Evolutionary conservation across 2,113 vertebrate species (phyloP), one percentile per base, ranked within the genome.

Genomic region (Terrapene triunguis): DNA sequence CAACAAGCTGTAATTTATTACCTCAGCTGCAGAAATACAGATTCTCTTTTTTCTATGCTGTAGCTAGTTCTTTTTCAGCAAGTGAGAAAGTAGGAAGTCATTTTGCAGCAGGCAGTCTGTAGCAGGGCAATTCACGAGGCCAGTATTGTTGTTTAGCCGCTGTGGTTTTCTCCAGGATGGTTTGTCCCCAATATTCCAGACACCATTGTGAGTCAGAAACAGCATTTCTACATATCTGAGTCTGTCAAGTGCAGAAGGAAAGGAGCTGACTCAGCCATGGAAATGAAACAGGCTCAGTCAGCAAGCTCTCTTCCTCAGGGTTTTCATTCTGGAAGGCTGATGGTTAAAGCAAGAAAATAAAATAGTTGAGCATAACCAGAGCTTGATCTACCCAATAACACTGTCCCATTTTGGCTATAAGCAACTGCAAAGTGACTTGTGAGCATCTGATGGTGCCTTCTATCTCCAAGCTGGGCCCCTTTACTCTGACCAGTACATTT

Each of bases 21-120:
- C 81, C 83, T 76, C 74, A 87, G 89, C 87, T 93, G 92, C 93
- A 97, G 89, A 88, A 86, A 29, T 35, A 53, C 53, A 65, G 69
- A 32, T 55, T 94, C 21, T 44, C 57, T 82, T 69, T 82, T 89
- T 80, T 51, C 1, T 3, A 17, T 42, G 78, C 59, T 76, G 42
- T 32, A 54, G 72, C 84, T 24, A 78, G 62, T 27, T 84, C 21
- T 80, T 82, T 4, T 72, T 85, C 82, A 55, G 47, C 0, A 95
- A 51, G 5, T n/a, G 81, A 62, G 80, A 93, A 93, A 90, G n/a
- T 42, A 62, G 53, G 62, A 25, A 14, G 25, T 5, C 1, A 0
- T 50, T 74, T 69, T 78, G 44, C 44, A 4, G 50, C 72, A 76
- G 38, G 50, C 72, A 74, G 22, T 13, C 72, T 25, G 38, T 12